Conservation (phyloP, 2,113 vertebrate species). For the Heterotis niloticus region DNA sequence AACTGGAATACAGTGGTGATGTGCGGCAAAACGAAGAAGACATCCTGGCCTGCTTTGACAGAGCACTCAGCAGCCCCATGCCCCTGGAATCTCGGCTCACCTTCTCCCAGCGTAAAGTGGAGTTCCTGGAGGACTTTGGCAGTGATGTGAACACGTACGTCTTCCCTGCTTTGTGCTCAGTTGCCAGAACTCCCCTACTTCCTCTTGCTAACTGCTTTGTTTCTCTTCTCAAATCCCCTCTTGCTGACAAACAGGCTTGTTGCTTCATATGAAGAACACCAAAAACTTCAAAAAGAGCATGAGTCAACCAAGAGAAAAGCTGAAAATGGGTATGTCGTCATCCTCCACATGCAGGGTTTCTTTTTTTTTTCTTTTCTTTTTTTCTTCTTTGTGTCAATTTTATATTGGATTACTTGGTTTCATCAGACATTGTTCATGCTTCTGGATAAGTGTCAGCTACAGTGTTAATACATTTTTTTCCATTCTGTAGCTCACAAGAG, state of each 20-base stretch:
- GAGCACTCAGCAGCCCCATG: constrained; percentile 77
- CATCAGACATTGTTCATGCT: too few species aligned
- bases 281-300: constrained; percentile 83
- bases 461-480: not conserved
- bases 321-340: constrained; percentile 79
- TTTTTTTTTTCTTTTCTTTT: too few species aligned
- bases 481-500: constrained; percentile 63
- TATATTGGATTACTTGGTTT: not conserved
- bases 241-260: constrained; percentile 69
- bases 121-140: constrained; percentile 97
- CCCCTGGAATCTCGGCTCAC: constrained; percentile 82
- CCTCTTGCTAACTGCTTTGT: not conserved
- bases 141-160: constrained; percentile 89
- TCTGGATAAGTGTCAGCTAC: too few species aligned
- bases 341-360: not conserved
- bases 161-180: not conserved
- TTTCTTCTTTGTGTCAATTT: not conserved
- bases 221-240: not conserved
- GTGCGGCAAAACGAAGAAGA: constrained; percentile 85
- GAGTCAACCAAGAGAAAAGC: constrained; percentile 85
- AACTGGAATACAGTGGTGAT: constrained; percentile 90
- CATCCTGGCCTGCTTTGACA: constrained; percentile 88
- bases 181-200: not conserved
- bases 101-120: constrained; percentile 93
- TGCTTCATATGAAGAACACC: constrained; percentile 83